Evolutionary conservation across 2,888 invertebrate genomes (phyloP).

Genomic region (Maniola hyperantus): DNA sequence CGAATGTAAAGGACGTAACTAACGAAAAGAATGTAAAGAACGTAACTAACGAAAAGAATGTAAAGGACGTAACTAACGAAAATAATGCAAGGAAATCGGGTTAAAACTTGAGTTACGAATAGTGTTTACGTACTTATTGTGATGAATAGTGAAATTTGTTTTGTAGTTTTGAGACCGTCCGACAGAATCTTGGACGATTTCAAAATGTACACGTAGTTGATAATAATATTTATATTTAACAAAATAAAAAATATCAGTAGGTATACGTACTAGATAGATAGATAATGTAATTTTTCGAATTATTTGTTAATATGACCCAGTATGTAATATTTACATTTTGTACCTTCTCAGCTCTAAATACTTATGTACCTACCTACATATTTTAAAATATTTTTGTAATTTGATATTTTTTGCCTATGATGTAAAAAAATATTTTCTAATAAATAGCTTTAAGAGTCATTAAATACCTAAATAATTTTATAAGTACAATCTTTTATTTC

Average conservation of each 20-base stretch:
- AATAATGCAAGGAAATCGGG: constrained; percentile 29
- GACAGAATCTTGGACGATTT: constrained; percentile 76
- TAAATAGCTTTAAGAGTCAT: constrained; percentile 30
- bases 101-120: constrained; percentile 28
- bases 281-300: constrained; percentile 28
- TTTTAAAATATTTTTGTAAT: constrained; percentile 28
- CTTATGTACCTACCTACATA: constrained; percentile 7
- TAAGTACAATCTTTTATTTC: not conserved
- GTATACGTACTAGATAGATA: not conserved
- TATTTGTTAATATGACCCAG: constrained; percentile 30
- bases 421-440: constrained; percentile 7
- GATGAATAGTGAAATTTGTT: constrained; percentile 27
- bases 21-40: too few relatives aligned
- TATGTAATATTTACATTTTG: constrained; percentile 61
- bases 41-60: too few relatives aligned
- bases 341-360: constrained; percentile 19
- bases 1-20: too few relatives aligned
- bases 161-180: constrained; percentile 72
- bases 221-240: constrained; percentile 50
- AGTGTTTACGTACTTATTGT: constrained; percentile 8
- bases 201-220: constrained; percentile 61
- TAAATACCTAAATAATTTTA: constrained; percentile 27
- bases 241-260: constrained; percentile 25
- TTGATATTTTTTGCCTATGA: constrained; percentile 21
- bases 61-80: too few relatives aligned